Evolutionary conservation across 2,113 vertebrate genomes (phyloP), one percentile per base, ranked within the genome.

Genomic region (Macroglossus sobrinus): DNA sequence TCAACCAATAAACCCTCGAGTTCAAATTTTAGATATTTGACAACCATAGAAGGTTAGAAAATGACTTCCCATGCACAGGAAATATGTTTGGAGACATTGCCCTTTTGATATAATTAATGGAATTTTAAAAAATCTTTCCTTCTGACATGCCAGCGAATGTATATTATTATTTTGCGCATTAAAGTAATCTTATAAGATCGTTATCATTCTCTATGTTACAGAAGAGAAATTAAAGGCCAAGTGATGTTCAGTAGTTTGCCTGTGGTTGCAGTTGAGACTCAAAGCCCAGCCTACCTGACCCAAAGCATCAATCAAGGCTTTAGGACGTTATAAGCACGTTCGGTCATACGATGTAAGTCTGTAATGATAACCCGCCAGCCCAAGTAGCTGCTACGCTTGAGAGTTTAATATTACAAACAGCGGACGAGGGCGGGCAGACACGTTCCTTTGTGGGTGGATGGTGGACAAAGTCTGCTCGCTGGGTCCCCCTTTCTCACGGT

Each of bases 1-100:
- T 24, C 6, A 93, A 68, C 30, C 47, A 81, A 53, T 82, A 81
- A 69, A 89, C 14, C 28, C 38, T 88, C n/a, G 64, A 74, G 47
- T 86, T 81, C 66, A 91, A 33, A 84, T 84, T 66, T 85, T 68
- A 78, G 30, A 45, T 85, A 64, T 72, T 90, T 95, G 61, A 61
- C 81, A 97, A 78, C 33, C 47, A 57, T 89, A 74, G 72, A 53
- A 69, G 11, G 13, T 71, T 94, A 84, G 40, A 18, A 88, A 84
- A 88, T 30, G 30, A 30, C 24, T 91, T 95, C 22, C 50, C 19
- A n/a, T 82, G 33, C 63, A 22, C n/a, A 76, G 4, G 24, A 90
- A 80, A 80, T 80, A 68, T 38, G 9, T 76, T 80, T 72, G 38
- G 15, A 79, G 26, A 45, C 5, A 30, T 82, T 33, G 35, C 79